phyloP scores from a whole-genome alignment of 2,888 invertebrate species.

The Tenthredo notha region DNA sequence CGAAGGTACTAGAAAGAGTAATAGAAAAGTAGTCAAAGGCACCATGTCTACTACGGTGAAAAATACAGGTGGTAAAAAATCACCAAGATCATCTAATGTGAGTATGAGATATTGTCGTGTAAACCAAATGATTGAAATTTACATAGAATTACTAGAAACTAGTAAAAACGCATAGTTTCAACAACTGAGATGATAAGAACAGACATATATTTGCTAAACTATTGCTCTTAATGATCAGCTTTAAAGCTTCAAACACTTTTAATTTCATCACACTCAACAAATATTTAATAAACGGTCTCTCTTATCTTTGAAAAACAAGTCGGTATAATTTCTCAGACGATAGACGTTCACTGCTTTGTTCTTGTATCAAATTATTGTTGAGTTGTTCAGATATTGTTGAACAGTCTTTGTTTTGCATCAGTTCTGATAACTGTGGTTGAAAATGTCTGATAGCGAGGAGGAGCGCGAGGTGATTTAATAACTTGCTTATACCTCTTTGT shows the following conservation, averaged over 20 bases:
- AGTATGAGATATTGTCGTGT: slow-evolving; percentile 51
- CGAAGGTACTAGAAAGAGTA: slow-evolving; percentile 64
- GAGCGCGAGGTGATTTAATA: not conserved
- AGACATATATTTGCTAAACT: not conserved
- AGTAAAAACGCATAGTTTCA: not conserved
- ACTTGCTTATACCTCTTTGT: not conserved
- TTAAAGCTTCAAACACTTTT: not conserved
- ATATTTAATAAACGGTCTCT: not conserved
- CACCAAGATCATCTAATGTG: slow-evolving; percentile 68
- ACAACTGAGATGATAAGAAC: not conserved
- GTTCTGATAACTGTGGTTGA: not conserved
- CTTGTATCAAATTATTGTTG: not conserved
- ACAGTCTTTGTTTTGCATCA: not conserved
- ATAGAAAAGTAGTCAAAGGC: slow-evolving; percentile 50
- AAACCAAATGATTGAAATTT: too few relatives aligned
- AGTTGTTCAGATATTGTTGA: not conserved
- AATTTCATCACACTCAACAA: not conserved
- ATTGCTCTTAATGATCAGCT: not conserved
- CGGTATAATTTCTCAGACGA: not conserved
- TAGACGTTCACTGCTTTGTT: not conserved
- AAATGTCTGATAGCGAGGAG: slow-evolving; percentile 21
- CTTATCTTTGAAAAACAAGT: not conserved
- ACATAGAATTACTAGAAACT: too few relatives aligned
- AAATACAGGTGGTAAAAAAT: slow-evolving; percentile 62
- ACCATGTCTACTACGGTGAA: slow-evolving; percentile 64